Percentiles rank a stretch among this genome's conserved stretches.
Evolutionary conservation across 2,888 invertebrate species (phyloP).

Genomic region (Amorpha juglandis): DNA sequence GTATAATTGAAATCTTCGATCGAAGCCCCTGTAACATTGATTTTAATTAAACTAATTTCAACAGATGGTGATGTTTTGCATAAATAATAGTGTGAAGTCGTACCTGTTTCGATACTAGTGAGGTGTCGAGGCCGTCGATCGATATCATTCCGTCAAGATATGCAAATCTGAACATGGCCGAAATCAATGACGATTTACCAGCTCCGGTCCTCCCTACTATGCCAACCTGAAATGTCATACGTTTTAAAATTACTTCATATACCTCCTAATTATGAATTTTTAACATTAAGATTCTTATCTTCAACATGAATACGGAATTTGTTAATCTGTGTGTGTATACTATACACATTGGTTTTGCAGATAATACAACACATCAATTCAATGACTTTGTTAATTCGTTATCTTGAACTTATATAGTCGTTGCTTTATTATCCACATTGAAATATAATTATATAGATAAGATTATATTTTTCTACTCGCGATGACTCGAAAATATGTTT

Average conservation of each 20-base stretch:
- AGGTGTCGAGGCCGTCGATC: constrained; percentile 86
- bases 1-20: constrained; percentile 86
- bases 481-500: neutral
- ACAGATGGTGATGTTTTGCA: neutral
- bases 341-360: neutral
- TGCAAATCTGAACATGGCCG: constrained; percentile 88
- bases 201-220: constrained; percentile 91
- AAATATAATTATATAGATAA: neutral
- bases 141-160: constrained; percentile 85
- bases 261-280: neutral
- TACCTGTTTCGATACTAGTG: constrained; percentile 83
- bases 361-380: neutral
- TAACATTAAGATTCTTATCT: too few species aligned
- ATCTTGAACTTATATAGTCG: neutral
- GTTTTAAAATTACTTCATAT: neutral
- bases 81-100: constrained; percentile 32
- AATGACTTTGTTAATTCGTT: neutral
- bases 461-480: neutral
- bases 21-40: constrained; percentile 81
- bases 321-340: neutral
- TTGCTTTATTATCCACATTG: neutral
- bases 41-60: constrained; percentile 25
- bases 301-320: neutral
- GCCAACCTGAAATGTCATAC: constrained; percentile 64
- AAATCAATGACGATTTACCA: constrained; percentile 88